Conservation (phyloP, 2,888 invertebrate species). For the Amblyjoppa fuscipennis region DNA sequence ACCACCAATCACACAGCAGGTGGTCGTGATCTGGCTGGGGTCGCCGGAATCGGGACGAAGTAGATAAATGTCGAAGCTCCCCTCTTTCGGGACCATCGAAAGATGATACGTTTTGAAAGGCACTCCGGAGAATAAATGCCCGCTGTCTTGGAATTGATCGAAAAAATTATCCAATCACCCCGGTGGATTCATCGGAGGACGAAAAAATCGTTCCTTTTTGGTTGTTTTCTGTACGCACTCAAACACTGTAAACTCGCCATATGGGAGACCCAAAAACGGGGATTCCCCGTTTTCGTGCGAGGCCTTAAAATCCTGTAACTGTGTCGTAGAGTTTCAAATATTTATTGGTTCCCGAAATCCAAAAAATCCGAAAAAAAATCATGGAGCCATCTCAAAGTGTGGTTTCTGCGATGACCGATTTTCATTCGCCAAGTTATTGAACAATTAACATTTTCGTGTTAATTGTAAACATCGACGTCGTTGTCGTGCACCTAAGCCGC, state of each 20-base stretch:
- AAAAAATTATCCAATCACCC: neutral
- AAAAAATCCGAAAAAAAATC: neutral
- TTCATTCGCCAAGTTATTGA: no score
- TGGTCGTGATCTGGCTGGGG: constrained; percentile 67
- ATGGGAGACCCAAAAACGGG: neutral
- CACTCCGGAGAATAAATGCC: neutral
- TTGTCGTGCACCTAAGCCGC: no score
- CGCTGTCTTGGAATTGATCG: neutral
- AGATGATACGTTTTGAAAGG: constrained; percentile 7
- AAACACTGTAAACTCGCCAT: neutral
- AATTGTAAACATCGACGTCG: no score
- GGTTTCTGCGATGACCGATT: neutral
- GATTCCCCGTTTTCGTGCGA: neutral
- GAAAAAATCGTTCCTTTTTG: neutral
- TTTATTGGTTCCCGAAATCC: neutral
- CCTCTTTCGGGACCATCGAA: constrained; percentile 51
- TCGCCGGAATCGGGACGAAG: constrained; percentile 67
- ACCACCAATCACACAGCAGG: constrained; percentile 82
- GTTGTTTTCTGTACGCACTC: neutral
- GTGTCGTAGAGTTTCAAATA: neutral
- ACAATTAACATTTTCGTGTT: no score
- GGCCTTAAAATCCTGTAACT: neutral
- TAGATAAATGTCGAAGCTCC: constrained; percentile 75
- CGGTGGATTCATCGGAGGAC: neutral
- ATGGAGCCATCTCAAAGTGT: neutral